phyloP scores from a whole-genome alignment of 2,888 invertebrate genomes.

The Tetranychus piercei region DNA sequence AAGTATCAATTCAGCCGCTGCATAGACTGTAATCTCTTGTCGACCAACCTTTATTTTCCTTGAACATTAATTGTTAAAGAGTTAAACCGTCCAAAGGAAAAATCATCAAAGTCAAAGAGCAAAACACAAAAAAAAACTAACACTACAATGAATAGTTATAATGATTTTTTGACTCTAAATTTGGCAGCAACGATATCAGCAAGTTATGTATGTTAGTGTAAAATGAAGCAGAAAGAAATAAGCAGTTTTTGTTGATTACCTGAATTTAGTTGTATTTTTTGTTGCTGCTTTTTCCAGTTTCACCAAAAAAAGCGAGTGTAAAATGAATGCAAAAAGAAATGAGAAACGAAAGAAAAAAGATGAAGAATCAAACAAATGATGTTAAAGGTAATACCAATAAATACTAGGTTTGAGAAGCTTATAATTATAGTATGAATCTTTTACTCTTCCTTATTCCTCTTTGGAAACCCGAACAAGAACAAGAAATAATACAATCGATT shows the following conservation, averaged over 20 bases:
- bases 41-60: background rate
- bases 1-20: background rate
- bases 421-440: constrained; percentile 3
- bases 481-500: background rate
- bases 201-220: constrained; percentile 1
- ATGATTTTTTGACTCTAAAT: background rate
- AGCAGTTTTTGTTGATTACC: constrained; percentile 6
- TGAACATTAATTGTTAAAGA: background rate
- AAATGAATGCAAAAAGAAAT: background rate
- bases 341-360: background rate
- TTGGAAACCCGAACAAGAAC: background rate
- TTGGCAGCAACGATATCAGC: background rate
- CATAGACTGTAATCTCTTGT: background rate
- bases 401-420: background rate
- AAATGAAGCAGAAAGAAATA: background rate
- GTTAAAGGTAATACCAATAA: constrained; percentile 8
- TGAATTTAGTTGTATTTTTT: background rate
- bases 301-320: background rate
- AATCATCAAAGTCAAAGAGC: background rate
- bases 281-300: background rate
- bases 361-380: background rate
- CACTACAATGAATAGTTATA: no score
- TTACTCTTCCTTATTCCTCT: background rate
- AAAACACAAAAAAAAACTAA: background rate
- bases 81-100: background rate